Evolutionary conservation across 2,113 vertebrate genomes (phyloP).

Genomic region (Machaerirhynchus nigripectus): DNA sequence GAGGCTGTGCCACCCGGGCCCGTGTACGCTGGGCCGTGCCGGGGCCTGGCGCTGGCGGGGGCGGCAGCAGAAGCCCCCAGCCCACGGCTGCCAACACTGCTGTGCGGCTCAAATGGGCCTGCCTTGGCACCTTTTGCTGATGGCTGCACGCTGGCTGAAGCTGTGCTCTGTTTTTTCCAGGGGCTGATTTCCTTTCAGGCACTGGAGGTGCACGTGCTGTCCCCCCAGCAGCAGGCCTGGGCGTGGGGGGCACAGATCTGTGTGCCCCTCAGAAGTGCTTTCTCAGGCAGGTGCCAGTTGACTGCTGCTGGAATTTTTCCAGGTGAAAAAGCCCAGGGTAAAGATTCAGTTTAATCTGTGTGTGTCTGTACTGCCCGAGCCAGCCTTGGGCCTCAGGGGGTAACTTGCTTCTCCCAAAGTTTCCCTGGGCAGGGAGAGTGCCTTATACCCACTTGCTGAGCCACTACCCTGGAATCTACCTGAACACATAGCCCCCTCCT

Average conservation of each 20-base stretch:
- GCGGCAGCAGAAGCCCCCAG: background rate
- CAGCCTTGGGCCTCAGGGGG: background rate
- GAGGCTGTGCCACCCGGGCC: rapidly evolving
- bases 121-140: background rate
- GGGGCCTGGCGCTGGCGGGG: background rate
- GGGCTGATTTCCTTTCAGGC: background rate
- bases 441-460: background rate
- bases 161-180: background rate
- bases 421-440: background rate
- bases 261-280: background rate
- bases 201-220: rapidly evolving
- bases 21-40: rapidly evolving
- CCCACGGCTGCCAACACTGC: background rate
- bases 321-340: background rate
- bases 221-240: rapidly evolving
- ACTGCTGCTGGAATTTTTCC: background rate
- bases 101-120: background rate
- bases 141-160: background rate
- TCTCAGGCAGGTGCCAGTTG: background rate
- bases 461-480: background rate
- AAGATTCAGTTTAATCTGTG: background rate
- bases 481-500: background rate
- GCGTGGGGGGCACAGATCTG: background rate
- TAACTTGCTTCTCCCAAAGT: background rate
- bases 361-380: rapidly evolving